Evolutionary conservation across 2,113 vertebrate genomes (phyloP), one percentile per base, ranked within the genome.

Genomic region (Drymodes brunneopygia): DNA sequence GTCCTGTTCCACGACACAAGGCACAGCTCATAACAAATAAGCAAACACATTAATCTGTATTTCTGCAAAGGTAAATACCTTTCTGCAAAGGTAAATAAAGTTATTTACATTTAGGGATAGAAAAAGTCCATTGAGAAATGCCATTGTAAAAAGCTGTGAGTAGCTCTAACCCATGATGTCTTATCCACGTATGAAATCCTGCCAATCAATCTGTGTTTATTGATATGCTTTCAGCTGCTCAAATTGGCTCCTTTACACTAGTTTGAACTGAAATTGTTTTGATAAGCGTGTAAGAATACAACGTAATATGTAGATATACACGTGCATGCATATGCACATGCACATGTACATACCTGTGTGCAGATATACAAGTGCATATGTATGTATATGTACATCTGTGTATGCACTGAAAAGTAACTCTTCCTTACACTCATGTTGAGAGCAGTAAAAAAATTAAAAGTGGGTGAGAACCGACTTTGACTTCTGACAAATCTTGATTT

Each of bases 41-140:
- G 70, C 58, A 96, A 95, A 91, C 47, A 69, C 14, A 81, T 77
- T 83, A 91, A 90, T 86, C 79, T 70, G 73, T 61, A 92, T 71
- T 92, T 94, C 86, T 89, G 69, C 36, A 81, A 86, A 62, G 77
- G 51, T 79, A 92, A 96, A 97, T 67, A 94, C 17, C 72, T 93
- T 40, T 90, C 25, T 90, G 60, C 27, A 81, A 84, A 91, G 77
- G 47, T 66, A 95, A 88, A 92, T 88, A 80, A 62, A 66, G 29
- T 82, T 74, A 74, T 84, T 96, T 96, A 72, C 44, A 51, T 86
- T 88, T 65, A 88, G 35, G 61, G 66, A 94, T 93, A 92, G 53
- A 94, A 96, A 82, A 71, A 35, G 35, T 92, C 71, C 28, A 21
- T 47, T 47, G 53, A 51, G 27, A 88, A 40, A 12, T 35, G 40